Conservation (phyloP, 2,888 invertebrate genomes). For the Allacma fusca region DNA sequence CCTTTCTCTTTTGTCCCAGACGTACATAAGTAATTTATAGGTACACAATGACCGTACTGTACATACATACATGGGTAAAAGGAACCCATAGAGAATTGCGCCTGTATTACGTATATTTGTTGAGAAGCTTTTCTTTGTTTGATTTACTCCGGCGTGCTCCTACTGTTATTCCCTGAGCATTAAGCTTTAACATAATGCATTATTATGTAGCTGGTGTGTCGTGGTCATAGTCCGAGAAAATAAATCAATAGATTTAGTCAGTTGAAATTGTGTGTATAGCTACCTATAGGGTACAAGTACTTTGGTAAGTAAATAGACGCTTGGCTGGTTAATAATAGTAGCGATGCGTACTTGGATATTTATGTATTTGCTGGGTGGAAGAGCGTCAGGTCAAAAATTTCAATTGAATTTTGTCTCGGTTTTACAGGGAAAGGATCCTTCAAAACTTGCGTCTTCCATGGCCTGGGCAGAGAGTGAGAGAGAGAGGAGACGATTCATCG, state of each 20-base stretch:
- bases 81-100: constrained; percentile 13
- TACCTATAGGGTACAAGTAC: constrained; percentile 24
- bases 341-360: neutral
- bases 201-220: constrained; percentile 21
- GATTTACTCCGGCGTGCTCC: constrained; percentile 37
- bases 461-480: neutral
- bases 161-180: constrained; percentile 26
- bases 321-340: constrained; percentile 36
- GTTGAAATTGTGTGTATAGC: constrained; percentile 24
- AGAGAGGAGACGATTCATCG: constrained; percentile 16
- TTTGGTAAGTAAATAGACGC: constrained; percentile 40
- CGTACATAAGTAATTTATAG: neutral
- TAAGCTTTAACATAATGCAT: neutral
- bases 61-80: constrained; percentile 3
- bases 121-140: constrained; percentile 25
- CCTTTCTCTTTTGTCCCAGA: neutral
- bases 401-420: constrained; percentile 35
- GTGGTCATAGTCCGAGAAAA: constrained; percentile 19
- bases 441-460: constrained; percentile 40
- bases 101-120: constrained; percentile 18
- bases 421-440: constrained; percentile 42
- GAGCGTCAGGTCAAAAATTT: constrained; percentile 30
- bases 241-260: constrained; percentile 43
- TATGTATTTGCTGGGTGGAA: constrained; percentile 1
- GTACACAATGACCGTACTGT: neutral